Percentiles rank a stretch among this genome's conserved stretches.
These are phyloP conservation scores for Sinohyriopsis cumingii DNA, from an alignment of 2,888 invertebrate species.

Conservation along the genomic window DNA sequence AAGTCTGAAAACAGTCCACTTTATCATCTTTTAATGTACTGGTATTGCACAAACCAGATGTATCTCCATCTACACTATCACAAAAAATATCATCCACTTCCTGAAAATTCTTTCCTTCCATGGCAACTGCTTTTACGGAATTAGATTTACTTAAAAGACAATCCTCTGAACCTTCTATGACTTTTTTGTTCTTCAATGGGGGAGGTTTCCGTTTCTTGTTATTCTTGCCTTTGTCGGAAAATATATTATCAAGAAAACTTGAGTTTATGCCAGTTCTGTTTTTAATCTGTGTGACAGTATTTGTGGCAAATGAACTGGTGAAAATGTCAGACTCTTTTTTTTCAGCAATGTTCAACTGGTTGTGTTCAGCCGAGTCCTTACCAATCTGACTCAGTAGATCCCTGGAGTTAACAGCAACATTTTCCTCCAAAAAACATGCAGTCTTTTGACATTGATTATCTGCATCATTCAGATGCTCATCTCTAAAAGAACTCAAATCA, in stretches of 20 bases:
- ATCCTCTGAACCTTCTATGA: not conserved
- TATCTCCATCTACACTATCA: slow-evolving; percentile 13
- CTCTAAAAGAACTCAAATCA: not conserved
- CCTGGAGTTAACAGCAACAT: slow-evolving; percentile 7
- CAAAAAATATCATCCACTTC: not conserved
- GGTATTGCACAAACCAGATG: slow-evolving; percentile 24
- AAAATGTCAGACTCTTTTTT: not conserved
- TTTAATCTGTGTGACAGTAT: too few relatives aligned
- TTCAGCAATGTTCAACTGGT: not conserved
- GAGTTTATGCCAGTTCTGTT: not conserved
- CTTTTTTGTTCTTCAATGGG: slow-evolving; percentile 19
- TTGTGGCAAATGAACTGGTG: too few relatives aligned
- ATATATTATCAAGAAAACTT: slow-evolving; percentile 40
- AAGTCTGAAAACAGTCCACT: slow-evolving; percentile 30
- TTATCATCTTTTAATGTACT: slow-evolving; percentile 51
- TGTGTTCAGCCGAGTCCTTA: not conserved
- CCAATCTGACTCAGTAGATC: slow-evolving; percentile 9
- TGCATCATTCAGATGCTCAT: slow-evolving; percentile 2
- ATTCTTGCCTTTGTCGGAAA: slow-evolving; percentile 8
- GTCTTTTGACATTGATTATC: not conserved
- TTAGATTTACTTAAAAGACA: not conserved
- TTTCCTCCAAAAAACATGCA: not conserved
- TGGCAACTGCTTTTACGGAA: not conserved
- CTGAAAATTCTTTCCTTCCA: slow-evolving; percentile 9
- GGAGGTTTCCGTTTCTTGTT: slow-evolving; percentile 31